Evolutionary conservation across 2,113 vertebrate species (phyloP).

Genomic region (mouse (Mus musculus)): GRCm39 chr1:94754001-94754500

Average conservation of each 20-base stretch:
- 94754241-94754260: background rate
- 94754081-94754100: background rate
- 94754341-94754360: background rate
- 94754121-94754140: background rate
- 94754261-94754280: too few species aligned
- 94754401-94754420: background rate
- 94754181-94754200: background rate
- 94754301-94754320: background rate
- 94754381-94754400: background rate
- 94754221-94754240: too few species aligned
- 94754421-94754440: background rate
- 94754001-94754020: background rate
- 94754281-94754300: background rate
- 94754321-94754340: background rate
- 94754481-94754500: constrained; percentile 1
- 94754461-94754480: background rate
- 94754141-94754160: background rate
- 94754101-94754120: background rate
- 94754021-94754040: background rate
- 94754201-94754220: fast-evolving
- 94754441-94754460: background rate
- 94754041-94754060: background rate
- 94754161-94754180: too few species aligned
- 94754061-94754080: background rate
- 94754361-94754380: background rate